These are phyloP conservation scores for Gymnocypris eckloni DNA, from an alignment of 2,797 vertebrate genomes.

Conservation along the genomic window DNA sequence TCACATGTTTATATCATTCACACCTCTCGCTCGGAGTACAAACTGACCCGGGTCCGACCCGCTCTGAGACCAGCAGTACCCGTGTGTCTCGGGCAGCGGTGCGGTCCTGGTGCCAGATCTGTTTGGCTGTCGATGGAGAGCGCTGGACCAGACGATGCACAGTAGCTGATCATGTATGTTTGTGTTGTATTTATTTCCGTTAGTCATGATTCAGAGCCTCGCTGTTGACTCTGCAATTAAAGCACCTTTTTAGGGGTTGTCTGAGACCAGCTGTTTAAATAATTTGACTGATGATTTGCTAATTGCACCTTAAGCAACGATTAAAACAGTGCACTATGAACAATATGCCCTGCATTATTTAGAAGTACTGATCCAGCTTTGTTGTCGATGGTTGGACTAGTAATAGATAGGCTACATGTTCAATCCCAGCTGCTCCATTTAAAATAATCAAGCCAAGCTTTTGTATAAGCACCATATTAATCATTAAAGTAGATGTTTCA, in stretches of 20 bases:
- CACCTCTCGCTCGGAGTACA: conserved; percentile 32
- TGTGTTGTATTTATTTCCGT: conserved; percentile 63
- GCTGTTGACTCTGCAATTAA: conserved; percentile 61
- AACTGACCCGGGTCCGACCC: not conserved
- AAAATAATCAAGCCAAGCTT: not conserved
- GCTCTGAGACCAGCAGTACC: not conserved
- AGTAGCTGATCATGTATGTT: conserved; percentile 27
- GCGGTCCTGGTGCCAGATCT: not conserved
- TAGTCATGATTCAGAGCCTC: conserved; percentile 60
- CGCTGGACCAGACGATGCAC: not conserved
- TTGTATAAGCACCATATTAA: conserved; percentile 1
- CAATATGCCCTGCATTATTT: conserved; percentile 40
- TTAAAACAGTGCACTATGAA: conserved; percentile 61
- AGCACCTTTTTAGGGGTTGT: conserved; percentile 59
- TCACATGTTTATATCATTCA: conserved; percentile 85
- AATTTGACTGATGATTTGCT: conserved; percentile 66
- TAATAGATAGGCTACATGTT: not conserved
- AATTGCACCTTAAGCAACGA: conserved; percentile 80
- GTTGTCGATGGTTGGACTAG: not conserved
- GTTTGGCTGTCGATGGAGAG: conserved; percentile 32
- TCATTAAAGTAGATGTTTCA: not conserved
- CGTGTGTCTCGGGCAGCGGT: conserved; percentile 23
- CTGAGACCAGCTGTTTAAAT: conserved; percentile 55
- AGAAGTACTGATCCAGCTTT: not conserved
- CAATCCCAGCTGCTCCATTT: not conserved